A percentile compares a stretch with the other conserved stretches of the same genome.
These are phyloP conservation scores for Steinernema scapterisci DNA, from an alignment of 2,888 invertebrate genomes.

Conservation along the genomic window DNA sequence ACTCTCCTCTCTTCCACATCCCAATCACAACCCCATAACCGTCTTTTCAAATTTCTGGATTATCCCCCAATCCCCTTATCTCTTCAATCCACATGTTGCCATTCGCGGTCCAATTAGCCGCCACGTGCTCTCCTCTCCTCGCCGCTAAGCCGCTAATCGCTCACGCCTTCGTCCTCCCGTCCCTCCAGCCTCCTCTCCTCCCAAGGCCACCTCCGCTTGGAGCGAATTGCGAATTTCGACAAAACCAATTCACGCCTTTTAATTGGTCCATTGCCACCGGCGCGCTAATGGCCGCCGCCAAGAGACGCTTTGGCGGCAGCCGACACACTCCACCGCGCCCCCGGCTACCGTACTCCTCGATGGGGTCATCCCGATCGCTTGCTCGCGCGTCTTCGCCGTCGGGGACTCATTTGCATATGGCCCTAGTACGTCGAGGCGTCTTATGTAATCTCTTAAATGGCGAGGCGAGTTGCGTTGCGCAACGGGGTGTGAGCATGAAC, in stretches of 20 bases:
- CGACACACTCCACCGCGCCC: slow-evolving; percentile 11
- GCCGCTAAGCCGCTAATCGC: slow-evolving; percentile 23
- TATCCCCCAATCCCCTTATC: neutral
- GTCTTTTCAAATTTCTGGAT: neutral
- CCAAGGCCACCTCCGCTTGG: neutral
- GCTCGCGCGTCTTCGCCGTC: neutral
- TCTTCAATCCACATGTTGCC: slow-evolving; percentile 16
- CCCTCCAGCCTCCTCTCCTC: slow-evolving; percentile 1
- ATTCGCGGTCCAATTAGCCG: slow-evolving; percentile 19
- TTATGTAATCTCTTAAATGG: slow-evolving; percentile 31
- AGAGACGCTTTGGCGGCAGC: slow-evolving; percentile 26
- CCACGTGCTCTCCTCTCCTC: neutral
- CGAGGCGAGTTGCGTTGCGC: slow-evolving; percentile 12
- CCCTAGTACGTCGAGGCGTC: neutral
- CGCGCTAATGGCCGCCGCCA: slow-evolving; percentile 4
- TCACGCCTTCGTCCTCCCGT: too few relatives aligned
- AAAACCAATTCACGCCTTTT: slow-evolving; percentile 31
- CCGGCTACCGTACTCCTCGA: neutral
- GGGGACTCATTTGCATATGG: slow-evolving; percentile 26
- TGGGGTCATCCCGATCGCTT: slow-evolving; percentile 17
- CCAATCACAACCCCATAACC: neutral
- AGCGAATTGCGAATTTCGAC: slow-evolving; percentile 21
- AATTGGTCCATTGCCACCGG: slow-evolving; percentile 23
- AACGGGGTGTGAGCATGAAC: slow-evolving; percentile 28
- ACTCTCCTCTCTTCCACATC: neutral